phyloP scores from a whole-genome alignment of 2,113 vertebrate genomes.

The Pachyramphus minor region DNA sequence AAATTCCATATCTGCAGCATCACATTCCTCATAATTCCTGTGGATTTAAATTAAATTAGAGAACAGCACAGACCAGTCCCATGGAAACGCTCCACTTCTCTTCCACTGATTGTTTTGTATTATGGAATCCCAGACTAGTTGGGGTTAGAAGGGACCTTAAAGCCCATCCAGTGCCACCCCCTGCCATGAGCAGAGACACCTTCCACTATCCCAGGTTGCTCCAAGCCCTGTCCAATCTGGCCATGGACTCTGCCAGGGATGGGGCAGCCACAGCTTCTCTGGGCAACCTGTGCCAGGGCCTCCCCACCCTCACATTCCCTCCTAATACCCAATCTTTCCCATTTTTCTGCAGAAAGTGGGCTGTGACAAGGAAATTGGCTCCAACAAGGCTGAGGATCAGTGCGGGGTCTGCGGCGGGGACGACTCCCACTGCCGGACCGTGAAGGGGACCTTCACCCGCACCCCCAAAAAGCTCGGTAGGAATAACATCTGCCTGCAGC shows the following conservation, averaged over 20 bases:
- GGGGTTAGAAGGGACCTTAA: neutral
- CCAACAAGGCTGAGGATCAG: slow-evolving; percentile 90
- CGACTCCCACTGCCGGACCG: slow-evolving; percentile 92
- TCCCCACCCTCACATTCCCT: neutral
- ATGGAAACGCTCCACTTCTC: neutral
- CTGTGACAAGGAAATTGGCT: slow-evolving; percentile 94
- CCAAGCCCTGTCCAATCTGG: neutral
- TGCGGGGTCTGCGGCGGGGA: slow-evolving; percentile 96
- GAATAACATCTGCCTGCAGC: neutral
- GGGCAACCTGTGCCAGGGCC: too few species aligned
- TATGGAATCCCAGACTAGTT: neutral
- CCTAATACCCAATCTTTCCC: neutral
- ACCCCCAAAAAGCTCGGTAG: slow-evolving; percentile 93
- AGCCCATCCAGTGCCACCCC: neutral
- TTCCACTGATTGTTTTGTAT: neutral
- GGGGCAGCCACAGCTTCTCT: neutral
- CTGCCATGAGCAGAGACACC: neutral
- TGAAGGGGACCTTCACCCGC: slow-evolving; percentile 92
- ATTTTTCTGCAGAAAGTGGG: slow-evolving; percentile 85
- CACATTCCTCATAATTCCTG: neutral
- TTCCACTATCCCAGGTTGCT: neutral
- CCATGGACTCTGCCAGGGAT: neutral
- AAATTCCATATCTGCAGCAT: neutral
- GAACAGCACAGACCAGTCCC: neutral
- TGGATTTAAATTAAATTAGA: neutral